A percentile compares a stretch with the other conserved stretches of the same genome.
Conservation (phyloP, 2,797 vertebrate genomes). For the Syndactyla subalaris region DNA sequence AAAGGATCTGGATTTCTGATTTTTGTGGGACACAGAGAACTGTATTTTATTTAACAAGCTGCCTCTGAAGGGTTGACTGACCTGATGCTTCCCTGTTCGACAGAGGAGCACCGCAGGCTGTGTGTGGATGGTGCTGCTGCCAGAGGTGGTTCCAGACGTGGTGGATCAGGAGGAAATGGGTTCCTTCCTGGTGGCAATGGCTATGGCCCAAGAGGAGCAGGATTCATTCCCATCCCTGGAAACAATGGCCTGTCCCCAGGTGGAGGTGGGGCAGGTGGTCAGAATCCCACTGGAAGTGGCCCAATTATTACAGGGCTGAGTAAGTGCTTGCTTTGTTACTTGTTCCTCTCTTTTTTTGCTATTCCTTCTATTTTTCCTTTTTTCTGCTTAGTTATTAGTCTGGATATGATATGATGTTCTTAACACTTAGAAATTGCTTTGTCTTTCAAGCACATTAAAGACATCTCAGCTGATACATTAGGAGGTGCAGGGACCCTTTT, state of each 20-base stretch:
- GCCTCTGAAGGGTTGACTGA: neutral
- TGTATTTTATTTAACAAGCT: neutral
- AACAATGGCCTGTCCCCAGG: constrained; percentile 80
- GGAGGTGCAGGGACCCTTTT: neutral
- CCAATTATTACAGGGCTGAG: constrained; percentile 78
- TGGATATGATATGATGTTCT: neutral
- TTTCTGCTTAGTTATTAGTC: neutral
- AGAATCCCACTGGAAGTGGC: constrained; percentile 53
- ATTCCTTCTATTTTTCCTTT: neutral
- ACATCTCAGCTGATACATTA: neutral
- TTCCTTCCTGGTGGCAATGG: constrained; percentile 31
- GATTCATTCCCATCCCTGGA: constrained; percentile 77
- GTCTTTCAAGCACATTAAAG: neutral
- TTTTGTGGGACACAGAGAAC: neutral
- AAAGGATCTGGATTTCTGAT: neutral
- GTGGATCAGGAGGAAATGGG: neutral
- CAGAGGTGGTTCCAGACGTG: constrained; percentile 40
- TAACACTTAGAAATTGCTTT: neutral
- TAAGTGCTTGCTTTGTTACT: constrained; percentile 49
- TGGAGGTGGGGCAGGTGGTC: constrained; percentile 74
- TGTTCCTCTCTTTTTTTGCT: neutral
- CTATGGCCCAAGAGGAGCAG: constrained; percentile 53
- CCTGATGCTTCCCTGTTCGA: neutral
- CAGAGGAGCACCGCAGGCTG: constrained; percentile 75
- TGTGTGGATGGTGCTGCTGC: constrained; percentile 60